These are phyloP conservation scores for Colletes latitarsis DNA, from an alignment of 1,140 invertebrate species.

Conservation along the genomic window DNA sequence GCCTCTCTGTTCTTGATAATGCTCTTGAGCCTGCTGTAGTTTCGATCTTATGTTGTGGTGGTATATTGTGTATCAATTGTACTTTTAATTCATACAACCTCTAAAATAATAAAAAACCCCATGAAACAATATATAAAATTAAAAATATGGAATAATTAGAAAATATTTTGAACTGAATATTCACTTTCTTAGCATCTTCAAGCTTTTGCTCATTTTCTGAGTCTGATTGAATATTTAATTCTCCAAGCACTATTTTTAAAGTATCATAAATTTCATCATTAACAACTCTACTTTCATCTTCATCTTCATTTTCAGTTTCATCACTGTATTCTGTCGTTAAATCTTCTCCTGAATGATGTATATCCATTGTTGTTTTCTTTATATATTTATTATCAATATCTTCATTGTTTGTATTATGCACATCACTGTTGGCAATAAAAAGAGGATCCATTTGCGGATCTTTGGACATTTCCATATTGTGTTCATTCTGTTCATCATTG, in stretches of 20 bases:
- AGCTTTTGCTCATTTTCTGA: constrained; percentile 19
- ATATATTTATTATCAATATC: neutral
- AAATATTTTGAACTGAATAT: neutral
- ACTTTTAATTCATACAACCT: constrained; percentile 63
- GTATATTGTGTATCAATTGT: constrained; percentile 67
- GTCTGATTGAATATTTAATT: constrained; percentile 6
- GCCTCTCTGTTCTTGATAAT: constrained; percentile 45
- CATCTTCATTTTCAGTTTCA: neutral
- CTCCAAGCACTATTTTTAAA: constrained; percentile 12
- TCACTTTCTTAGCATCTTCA: constrained; percentile 18
- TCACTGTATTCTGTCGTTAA: neutral
- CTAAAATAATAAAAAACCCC: constrained; percentile 56
- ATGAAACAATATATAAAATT: constrained; percentile 10
- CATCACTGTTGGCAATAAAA: constrained; percentile 23
- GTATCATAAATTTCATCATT: neutral
- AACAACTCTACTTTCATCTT: neutral
- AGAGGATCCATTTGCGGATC: constrained; percentile 52
- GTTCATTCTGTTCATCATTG: neutral
- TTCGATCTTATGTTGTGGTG: constrained; percentile 73
- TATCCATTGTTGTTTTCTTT: neutral
- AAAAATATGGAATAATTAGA: neutral
- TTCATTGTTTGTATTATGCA: neutral
- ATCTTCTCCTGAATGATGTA: neutral
- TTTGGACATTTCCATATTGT: neutral
- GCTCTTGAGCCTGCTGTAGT: constrained; percentile 42